Conservation (phyloP, 2,797 vertebrate species). For the Labroides dimidiatus region DNA sequence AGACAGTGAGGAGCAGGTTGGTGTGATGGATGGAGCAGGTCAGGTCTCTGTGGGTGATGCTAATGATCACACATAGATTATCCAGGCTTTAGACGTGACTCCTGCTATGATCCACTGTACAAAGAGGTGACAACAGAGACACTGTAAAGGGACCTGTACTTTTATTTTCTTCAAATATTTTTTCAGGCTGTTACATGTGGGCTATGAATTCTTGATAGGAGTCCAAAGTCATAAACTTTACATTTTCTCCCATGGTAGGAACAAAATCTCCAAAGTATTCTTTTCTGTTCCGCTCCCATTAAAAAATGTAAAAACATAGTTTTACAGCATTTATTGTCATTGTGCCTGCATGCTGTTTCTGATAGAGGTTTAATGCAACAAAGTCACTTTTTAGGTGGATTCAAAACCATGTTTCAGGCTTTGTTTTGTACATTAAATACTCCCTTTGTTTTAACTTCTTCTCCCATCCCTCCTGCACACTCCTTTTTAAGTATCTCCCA, state of each 20-base stretch:
- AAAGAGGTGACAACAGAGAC: slow-evolving; percentile 2
- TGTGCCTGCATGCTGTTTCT: no score
- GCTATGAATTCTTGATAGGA: neutral
- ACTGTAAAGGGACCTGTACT: neutral
- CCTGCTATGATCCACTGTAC: slow-evolving; percentile 60
- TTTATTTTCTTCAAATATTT: neutral
- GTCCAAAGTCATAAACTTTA: no score
- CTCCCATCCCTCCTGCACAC: no score
- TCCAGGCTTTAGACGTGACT: slow-evolving; percentile 59
- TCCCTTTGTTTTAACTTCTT: neutral
- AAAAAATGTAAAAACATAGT: no score
- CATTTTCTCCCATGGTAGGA: no score
- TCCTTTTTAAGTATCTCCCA: neutral
- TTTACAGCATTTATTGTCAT: no score
- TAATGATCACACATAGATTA: slow-evolving; percentile 70
- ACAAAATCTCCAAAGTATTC: no score
- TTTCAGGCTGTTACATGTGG: neutral
- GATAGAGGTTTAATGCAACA: no score
- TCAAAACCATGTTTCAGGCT: no score
- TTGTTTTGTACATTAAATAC: no score
- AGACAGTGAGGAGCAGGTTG: slow-evolving; percentile 46
- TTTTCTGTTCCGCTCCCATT: no score
- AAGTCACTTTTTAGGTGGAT: no score
- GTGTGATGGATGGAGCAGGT: slow-evolving; percentile 67
- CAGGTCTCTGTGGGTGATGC: slow-evolving; percentile 54